Percentiles rank a stretch among this genome's conserved stretches.
phyloP scores from a whole-genome alignment of 2,888 invertebrate species.

The Ormia ochracea region DNA sequence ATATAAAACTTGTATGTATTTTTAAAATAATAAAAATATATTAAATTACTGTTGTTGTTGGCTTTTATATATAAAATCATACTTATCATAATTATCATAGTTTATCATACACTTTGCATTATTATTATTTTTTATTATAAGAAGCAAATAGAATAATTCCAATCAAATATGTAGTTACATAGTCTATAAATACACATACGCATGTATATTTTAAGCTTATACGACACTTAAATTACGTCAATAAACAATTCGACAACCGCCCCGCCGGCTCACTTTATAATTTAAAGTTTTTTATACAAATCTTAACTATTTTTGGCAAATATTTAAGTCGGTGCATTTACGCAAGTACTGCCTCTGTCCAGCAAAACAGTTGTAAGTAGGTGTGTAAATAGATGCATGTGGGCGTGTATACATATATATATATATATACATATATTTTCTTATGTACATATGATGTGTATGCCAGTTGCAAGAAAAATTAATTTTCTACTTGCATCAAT shows the following conservation, averaged over 20 bases:
- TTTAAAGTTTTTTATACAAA: constrained; percentile 3
- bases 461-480: no score
- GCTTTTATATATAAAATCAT: constrained; percentile 60
- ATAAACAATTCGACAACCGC: constrained; percentile 40
- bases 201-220: constrained; percentile 37
- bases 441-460: no score
- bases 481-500: no score
- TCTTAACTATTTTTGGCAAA: neutral
- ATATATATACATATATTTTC: no score
- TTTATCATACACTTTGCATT: constrained; percentile 56
- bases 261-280: constrained; percentile 58
- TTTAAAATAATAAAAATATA: constrained; percentile 48
- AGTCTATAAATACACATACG: neutral
- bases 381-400: neutral
- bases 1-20: constrained; percentile 66
- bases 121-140: constrained; percentile 44
- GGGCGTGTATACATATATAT: no score
- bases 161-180: no score
- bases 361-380: neutral
- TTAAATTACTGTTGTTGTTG: constrained; percentile 62
- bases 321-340: no score
- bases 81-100: constrained; percentile 54
- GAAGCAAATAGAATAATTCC: no score
- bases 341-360: neutral
- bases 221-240: constrained; percentile 8